Conservation (phyloP, 2,797 vertebrate species). For the Lagorchestes hirsutus region DNA sequence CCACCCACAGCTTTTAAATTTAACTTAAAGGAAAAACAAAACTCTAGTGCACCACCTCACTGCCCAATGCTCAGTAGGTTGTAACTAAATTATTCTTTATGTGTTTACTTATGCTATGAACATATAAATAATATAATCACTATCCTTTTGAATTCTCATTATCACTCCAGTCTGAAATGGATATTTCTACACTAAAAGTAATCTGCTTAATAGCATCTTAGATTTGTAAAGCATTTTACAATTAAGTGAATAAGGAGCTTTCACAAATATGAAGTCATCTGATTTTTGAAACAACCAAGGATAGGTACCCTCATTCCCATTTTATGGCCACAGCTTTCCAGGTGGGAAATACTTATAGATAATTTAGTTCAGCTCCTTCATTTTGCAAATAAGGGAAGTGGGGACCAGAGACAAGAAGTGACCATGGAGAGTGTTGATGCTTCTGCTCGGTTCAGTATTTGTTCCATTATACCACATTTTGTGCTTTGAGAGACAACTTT, state of each 20-base stretch:
- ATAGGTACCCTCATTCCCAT: slow-evolving; percentile 53
- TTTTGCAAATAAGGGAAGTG: not conserved
- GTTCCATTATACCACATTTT: not conserved
- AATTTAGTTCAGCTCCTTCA: not conserved
- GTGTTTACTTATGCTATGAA: not conserved
- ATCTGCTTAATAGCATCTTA: slow-evolving; percentile 28
- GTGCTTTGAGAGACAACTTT: not conserved
- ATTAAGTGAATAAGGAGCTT: slow-evolving; percentile 25
- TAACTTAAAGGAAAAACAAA: slow-evolving; percentile 19
- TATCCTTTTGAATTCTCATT: slow-evolving; percentile 14
- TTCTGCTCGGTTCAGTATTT: not conserved
- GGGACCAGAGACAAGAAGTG: not conserved
- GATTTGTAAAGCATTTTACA: slow-evolving; percentile 46
- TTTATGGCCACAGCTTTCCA: slow-evolving; percentile 1
- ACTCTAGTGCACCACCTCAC: not conserved
- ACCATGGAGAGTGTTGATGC: not conserved
- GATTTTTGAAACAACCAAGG: slow-evolving; percentile 39
- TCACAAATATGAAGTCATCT: slow-evolving; percentile 57
- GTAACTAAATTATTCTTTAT: not conserved
- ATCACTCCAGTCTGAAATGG: slow-evolving; percentile 29
- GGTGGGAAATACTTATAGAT: not conserved
- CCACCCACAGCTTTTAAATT: slow-evolving; percentile 10
- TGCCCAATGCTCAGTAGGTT: not conserved
- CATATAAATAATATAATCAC: not conserved
- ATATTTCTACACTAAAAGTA: slow-evolving; percentile 29